These are phyloP conservation scores for Oasisia sp. DNA, from an alignment of 2,888 invertebrate genomes.

Conservation along the genomic window DNA sequence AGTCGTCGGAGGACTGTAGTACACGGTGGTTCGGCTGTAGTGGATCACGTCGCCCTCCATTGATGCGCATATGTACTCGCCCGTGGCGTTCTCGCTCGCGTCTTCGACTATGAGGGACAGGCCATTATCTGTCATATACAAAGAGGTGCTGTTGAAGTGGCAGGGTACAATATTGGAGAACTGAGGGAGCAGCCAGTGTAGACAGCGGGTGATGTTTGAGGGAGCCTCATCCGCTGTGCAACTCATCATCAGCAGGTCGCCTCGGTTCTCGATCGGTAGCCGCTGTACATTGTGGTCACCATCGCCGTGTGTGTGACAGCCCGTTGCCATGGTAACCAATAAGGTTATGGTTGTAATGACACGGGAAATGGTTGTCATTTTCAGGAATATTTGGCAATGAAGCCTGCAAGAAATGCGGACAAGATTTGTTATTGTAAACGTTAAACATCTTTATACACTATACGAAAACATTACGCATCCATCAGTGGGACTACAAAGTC, in stretches of 20 bases:
- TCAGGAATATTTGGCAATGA: background rate
- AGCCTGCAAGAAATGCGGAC: background rate
- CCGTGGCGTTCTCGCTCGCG: background rate
- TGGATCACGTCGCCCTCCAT: background rate
- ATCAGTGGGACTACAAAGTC: no score
- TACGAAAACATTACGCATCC: no score
- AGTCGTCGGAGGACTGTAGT: background rate
- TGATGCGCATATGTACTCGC: background rate
- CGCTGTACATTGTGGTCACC: background rate
- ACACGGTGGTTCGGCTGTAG: background rate
- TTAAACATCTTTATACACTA: background rate
- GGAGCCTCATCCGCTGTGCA: background rate
- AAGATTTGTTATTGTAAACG: background rate
- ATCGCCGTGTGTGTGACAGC: background rate
- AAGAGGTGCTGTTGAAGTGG: background rate
- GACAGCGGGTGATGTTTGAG: background rate
- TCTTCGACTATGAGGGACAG: background rate
- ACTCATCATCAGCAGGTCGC: background rate
- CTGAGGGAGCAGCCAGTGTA: background rate
- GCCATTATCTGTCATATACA: background rate
- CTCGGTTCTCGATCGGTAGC: background rate
- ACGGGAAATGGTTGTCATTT: background rate
- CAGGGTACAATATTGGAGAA: background rate
- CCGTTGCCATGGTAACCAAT: background rate
- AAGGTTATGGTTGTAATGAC: background rate